Evolutionary conservation across 2,113 vertebrate species (phyloP).

Genomic region (Laticauda colubrina): DNA sequence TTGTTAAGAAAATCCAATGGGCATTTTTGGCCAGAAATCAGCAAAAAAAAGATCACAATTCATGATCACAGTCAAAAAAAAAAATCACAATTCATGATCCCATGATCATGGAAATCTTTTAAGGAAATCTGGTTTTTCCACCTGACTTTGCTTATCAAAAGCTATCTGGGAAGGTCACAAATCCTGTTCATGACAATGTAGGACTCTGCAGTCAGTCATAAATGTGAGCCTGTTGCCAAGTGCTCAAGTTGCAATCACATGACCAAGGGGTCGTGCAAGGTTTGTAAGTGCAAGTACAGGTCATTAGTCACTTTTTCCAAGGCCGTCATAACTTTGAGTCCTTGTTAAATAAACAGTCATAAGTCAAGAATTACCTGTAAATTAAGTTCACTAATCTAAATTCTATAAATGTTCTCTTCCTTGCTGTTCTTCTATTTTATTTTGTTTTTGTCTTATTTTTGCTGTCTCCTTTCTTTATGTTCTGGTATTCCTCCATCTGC

Average conservation of each 20-base stretch:
- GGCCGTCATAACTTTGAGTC: neutral
- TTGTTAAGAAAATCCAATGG: neutral
- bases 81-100: neutral
- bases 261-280: neutral
- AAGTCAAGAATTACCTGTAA: neutral
- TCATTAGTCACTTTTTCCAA: neutral
- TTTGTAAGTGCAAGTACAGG: neutral
- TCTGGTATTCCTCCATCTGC: conserved; percentile 30
- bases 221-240: neutral
- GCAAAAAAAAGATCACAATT: neutral
- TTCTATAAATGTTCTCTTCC: neutral
- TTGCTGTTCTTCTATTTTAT: neutral
- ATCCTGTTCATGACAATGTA: neutral
- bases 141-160: neutral
- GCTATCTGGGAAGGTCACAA: neutral
- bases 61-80: neutral
- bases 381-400: conserved; percentile 26
- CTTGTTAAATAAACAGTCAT: neutral
- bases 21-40: neutral
- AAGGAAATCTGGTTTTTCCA: neutral
- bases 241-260: neutral
- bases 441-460: conserved; percentile 8
- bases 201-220: neutral
- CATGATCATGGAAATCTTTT: neutral
- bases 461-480: conserved; percentile 20